Percentiles rank a stretch among this genome's conserved stretches.
These are phyloP conservation scores for Musca domestica DNA, from an alignment of 1,140 invertebrate species.

Conservation along the genomic window DNA sequence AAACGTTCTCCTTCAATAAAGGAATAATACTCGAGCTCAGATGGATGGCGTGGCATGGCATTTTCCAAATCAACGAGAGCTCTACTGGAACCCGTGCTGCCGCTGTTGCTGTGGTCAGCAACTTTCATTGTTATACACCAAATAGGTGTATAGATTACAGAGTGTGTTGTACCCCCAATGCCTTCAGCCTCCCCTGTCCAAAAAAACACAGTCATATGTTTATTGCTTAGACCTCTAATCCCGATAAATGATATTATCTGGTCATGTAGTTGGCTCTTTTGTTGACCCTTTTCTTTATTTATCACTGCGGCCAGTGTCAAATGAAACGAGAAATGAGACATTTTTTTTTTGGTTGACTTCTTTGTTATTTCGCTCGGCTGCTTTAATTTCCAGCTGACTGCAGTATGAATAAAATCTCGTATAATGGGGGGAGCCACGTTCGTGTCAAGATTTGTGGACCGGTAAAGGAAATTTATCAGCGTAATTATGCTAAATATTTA, in stretches of 20 bases:
- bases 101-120: conserved; percentile 11
- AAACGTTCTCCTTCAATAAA: conserved; percentile 5
- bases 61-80: neutral
- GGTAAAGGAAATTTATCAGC: no score
- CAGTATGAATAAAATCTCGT: no score
- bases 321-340: no score
- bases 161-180: neutral
- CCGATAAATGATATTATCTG: conserved; percentile 8
- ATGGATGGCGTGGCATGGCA: neutral
- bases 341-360: no score
- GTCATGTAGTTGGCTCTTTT: no score
- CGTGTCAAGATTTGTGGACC: no score
- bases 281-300: no score
- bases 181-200: neutral
- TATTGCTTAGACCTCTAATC: conserved; percentile 18
- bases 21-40: neutral
- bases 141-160: conserved; percentile 12
- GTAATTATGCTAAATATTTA: no score
- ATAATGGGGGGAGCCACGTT: no score
- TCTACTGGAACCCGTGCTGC: neutral
- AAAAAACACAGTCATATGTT: neutral
- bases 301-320: no score
- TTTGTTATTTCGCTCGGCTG: no score
- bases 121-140: neutral
- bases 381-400: no score